These are phyloP conservation scores for Bettongia penicillata DNA, from an alignment of 2,113 vertebrate species.

Conservation along the genomic window DNA sequence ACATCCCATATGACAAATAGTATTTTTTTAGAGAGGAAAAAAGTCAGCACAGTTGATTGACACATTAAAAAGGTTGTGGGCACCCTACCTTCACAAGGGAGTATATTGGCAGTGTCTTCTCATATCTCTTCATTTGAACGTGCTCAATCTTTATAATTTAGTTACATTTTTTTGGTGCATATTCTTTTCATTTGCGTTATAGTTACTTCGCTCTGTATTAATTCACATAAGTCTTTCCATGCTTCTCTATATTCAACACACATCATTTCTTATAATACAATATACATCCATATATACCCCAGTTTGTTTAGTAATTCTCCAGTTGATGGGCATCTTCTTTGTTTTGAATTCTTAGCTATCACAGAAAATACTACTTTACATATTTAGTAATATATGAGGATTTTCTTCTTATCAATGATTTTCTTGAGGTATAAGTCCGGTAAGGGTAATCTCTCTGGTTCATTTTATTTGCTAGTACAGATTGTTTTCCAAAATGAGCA, in stretches of 20 bases:
- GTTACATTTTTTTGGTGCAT: neutral
- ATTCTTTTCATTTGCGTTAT: neutral
- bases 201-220: neutral
- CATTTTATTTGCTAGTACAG: neutral
- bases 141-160: neutral
- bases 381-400: no score
- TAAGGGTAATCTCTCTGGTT: no score
- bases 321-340: no score
- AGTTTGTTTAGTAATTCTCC: no score
- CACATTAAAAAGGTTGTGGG: neutral
- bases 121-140: neutral
- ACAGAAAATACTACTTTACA: no score
- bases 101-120: neutral
- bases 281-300: no score
- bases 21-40: neutral
- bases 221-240: neutral
- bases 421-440: no score
- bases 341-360: no score
- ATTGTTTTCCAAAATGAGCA: no score
- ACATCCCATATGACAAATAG: neutral
- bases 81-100: neutral
- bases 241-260: neutral
- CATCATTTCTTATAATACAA: neutral
- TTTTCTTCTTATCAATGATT: neutral
- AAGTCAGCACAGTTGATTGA: neutral